Percentiles rank a stretch among this genome's conserved stretches.
These are phyloP conservation scores for Bellardia pandia DNA, from an alignment of 2,888 invertebrate genomes.

Conservation along the genomic window DNA sequence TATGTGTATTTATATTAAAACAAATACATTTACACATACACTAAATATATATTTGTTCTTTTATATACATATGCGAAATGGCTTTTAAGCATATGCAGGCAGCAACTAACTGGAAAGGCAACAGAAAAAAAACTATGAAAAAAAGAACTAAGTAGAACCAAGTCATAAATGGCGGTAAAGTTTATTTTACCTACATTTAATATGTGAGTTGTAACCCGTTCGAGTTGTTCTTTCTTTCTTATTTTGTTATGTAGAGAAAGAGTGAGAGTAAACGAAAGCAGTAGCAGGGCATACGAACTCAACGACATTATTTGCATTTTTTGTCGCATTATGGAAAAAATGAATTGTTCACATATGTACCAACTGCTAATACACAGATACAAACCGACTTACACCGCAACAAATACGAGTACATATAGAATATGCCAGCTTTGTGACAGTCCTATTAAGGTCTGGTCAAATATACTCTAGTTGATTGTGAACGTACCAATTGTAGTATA, in stretches of 20 bases:
- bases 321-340: constrained; percentile 64
- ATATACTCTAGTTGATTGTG: background rate
- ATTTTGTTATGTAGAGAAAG: background rate
- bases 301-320: constrained; percentile 65
- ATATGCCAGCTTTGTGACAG: background rate
- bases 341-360: constrained; percentile 29
- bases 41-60: constrained; percentile 2
- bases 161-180: constrained; percentile 55
- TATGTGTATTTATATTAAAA: background rate
- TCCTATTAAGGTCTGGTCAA: background rate
- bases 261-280: constrained; percentile 48
- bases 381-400: background rate
- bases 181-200: constrained; percentile 60
- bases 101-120: constrained; percentile 2
- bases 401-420: background rate
- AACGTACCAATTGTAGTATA: background rate
- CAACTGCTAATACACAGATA: background rate
- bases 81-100: constrained; percentile 28
- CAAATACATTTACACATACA: background rate
- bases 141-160: background rate
- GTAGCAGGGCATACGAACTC: constrained; percentile 34
- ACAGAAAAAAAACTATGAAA: background rate
- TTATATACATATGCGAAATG: constrained; percentile 17
- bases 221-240: background rate
- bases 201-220: constrained; percentile 8